Base-by-base conservation (phyloP, 2,113 vertebrate genomes). In the Pampusana beccarii region DNA sequence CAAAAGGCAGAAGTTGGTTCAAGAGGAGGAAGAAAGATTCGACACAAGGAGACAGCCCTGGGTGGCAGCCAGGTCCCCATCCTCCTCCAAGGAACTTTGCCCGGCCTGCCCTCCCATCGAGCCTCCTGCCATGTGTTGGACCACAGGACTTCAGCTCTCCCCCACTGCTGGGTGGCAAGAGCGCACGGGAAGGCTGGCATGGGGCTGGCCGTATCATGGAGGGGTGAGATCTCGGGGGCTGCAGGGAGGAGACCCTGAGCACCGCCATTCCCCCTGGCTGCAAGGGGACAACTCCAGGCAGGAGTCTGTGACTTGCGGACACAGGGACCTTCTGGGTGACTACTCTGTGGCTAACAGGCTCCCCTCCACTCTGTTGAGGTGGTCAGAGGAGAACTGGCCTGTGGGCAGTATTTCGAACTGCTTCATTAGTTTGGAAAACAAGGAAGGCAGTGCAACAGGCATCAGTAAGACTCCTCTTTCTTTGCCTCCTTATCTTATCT, bases 401-500 rank as follows among this genome's bases (percentile, higher is more conserved):
- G 18, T 17, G 36, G 38, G 50, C 24, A 85, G 23, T 26, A 34
- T 61, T 94, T 83, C 42, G 53, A 51, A n/a, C 15, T 0, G 0
- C 44, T 80, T 61, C 6, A 0, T 66, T 53, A 73, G 29, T 42
- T 31, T 51, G 53, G 50, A 62, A 81, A 56, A 14, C 0, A 0
- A 66, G 14, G 46, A 33, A 67, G 33, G n/a, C 17, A 51, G 5
- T 64, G 54, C 29, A 77, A 66, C 34, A 54, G 28, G 10, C n/a
- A 67, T 24, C 53, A 46, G 11, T 16, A 60, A 4, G 7, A 65
- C 33, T 71, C 42, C 42, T 61, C 83, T 92, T 73, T 11, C 71
- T 70, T 70, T 91, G 46, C 64, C 16, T 81, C n/a, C 34, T 64
- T 90, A 94, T 93, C 96, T 95, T 95, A 92, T 86, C 88, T 90